Conservation (phyloP, 2,797 vertebrate species). For the Arremon aurantiirostris region DNA sequence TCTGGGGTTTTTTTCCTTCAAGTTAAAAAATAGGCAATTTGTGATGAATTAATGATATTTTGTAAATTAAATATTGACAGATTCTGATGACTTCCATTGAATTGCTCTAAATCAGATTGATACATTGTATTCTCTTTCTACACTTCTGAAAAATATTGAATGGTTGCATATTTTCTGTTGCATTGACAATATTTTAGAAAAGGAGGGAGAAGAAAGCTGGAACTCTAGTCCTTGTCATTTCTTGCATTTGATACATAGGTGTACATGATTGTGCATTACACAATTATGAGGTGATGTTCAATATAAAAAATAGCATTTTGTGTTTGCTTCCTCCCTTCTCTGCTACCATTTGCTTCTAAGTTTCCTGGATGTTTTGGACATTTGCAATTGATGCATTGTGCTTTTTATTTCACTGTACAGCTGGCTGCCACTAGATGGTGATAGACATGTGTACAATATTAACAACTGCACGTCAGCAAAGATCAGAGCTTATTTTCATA, state of each 20-base stretch:
- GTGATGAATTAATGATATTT: not conserved
- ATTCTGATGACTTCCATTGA: not conserved
- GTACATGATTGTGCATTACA: not conserved
- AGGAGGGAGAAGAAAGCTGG: not conserved
- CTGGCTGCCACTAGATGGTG: conserved; percentile 64
- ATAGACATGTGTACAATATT: conserved; percentile 35
- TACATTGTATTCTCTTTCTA: not conserved
- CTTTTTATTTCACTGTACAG: not conserved
- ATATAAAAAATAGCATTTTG: not conserved
- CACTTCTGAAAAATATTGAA: not conserved
- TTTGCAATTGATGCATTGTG: not conserved
- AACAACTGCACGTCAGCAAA: not conserved
- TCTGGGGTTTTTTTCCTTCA: not conserved
- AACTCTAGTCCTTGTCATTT: not conserved
- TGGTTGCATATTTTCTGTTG: not conserved
- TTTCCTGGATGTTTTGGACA: not conserved
- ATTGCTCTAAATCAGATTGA: not conserved
- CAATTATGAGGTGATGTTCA: not conserved
- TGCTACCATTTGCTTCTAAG: not conserved
- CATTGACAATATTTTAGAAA: not conserved
- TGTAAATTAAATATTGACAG: not conserved
- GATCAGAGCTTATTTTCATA: not conserved
- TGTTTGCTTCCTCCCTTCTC: not conserved
- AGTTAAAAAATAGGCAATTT: not conserved
- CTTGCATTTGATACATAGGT: not conserved